Percentiles rank a stretch among this genome's conserved stretches.
These are phyloP conservation scores for Masticophis lateralis DNA, from an alignment of 2,797 vertebrate genomes.

Conservation along the genomic window DNA sequence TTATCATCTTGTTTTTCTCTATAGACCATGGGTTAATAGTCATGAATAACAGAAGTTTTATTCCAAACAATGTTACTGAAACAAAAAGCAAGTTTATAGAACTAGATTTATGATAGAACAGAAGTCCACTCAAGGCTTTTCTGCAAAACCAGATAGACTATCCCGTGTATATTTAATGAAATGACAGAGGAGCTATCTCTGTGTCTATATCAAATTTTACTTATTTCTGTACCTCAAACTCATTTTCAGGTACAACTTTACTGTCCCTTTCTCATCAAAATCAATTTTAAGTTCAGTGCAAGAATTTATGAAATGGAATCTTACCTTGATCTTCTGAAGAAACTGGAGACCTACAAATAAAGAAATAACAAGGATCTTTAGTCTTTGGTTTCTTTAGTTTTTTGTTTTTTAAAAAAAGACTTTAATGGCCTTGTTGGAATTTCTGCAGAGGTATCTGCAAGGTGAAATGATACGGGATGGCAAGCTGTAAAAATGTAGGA, in stretches of 20 bases:
- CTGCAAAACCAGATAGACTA: slow-evolving; percentile 5
- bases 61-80: slow-evolving; percentile 2
- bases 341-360: slow-evolving; percentile 73
- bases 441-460: neutral
- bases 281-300: slow-evolving; percentile 37
- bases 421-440: neutral
- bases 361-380: slow-evolving; percentile 61
- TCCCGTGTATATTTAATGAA: neutral
- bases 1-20: neutral
- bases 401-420: neutral
- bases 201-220: neutral
- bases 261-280: neutral
- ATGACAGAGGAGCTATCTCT: neutral
- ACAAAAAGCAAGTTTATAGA: slow-evolving; percentile 32
- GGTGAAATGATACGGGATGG: neutral
- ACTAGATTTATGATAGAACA: neutral
- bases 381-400: neutral
- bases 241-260: neutral
- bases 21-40: neutral
- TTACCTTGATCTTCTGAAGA: slow-evolving; percentile 81
- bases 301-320: slow-evolving; percentile 44
- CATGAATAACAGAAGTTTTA: neutral
- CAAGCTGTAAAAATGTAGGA: neutral
- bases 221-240: slow-evolving; percentile 1
- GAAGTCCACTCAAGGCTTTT: neutral